phyloP scores from a whole-genome alignment of 2,113 vertebrate species.

The Engystomops pustulosus region DNA sequence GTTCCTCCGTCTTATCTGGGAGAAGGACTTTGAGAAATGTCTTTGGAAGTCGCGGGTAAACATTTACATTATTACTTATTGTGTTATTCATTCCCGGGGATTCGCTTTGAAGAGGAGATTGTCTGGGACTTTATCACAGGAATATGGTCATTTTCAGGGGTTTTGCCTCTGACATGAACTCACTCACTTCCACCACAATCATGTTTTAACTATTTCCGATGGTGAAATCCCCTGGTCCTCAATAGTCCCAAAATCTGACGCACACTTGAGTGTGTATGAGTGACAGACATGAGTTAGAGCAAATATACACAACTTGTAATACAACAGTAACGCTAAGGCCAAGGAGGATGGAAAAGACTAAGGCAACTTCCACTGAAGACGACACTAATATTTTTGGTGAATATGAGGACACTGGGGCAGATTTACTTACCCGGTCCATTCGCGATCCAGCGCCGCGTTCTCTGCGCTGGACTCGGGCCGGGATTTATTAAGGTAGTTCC shows the following conservation, averaged over 20 bases:
- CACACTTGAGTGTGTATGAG: neutral
- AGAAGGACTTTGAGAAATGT: constrained; percentile 31
- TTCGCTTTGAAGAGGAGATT: neutral
- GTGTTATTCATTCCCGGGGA: constrained; percentile 28
- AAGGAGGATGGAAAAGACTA: neutral
- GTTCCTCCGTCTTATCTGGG: constrained; percentile 4
- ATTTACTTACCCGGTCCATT: too few relatives aligned
- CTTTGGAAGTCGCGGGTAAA: constrained; percentile 16
- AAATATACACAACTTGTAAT: constrained; percentile 26
- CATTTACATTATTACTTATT: constrained; percentile 40
- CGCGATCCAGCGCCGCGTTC: too few relatives aligned
- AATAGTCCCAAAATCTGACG: neutral
- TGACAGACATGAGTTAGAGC: neutral
- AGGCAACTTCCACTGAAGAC: neutral
- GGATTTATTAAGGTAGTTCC: too few relatives aligned
- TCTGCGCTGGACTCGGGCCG: too few relatives aligned
- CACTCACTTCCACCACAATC: neutral
- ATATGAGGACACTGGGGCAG: too few relatives aligned
- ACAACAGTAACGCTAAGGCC: neutral
- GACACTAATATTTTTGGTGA: neutral
- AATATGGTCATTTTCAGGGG: neutral
- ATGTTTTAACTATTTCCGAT: constrained; percentile 8
- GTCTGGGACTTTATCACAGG: constrained; percentile 8
- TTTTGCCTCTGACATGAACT: constrained; percentile 1
- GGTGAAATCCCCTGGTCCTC: neutral